Evolutionary conservation across 2,888 invertebrate species (phyloP).

Genomic region (Nowickia ferox): DNA sequence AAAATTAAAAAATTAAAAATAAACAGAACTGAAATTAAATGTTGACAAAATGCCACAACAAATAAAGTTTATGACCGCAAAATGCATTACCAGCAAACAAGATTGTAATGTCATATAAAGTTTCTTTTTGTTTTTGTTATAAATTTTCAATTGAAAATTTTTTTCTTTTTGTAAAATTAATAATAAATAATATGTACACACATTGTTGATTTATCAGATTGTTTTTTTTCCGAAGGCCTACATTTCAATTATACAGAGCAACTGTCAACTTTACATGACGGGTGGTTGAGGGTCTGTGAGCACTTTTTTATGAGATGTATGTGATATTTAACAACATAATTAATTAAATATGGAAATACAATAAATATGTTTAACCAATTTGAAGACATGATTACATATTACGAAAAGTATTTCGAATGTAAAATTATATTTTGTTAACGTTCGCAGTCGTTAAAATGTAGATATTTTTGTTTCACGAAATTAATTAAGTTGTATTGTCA

Average conservation of each 20-base stretch:
- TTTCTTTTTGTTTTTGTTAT: slow-evolving; percentile 26
- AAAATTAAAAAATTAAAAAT: slow-evolving; percentile 16
- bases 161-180: neutral
- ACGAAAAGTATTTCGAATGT: neutral
- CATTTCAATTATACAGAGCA: slow-evolving; percentile 40
- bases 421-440: neutral
- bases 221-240: slow-evolving; percentile 36
- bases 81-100: slow-evolving; percentile 66
- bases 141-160: slow-evolving; percentile 25
- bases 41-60: slow-evolving; percentile 72
- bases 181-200: slow-evolving; percentile 10
- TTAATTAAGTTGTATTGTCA: slow-evolving; percentile 52
- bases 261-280: slow-evolving; percentile 48
- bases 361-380: slow-evolving; percentile 22
- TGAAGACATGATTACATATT: slow-evolving; percentile 27
- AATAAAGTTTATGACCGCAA: slow-evolving; percentile 73
- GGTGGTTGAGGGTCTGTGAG: slow-evolving; percentile 43
- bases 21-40: slow-evolving; percentile 62
- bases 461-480: slow-evolving; percentile 7
- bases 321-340: slow-evolving; percentile 49
- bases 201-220: slow-evolving; percentile 41
- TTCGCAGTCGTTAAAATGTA: slow-evolving; percentile 25
- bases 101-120: slow-evolving; percentile 62
- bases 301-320: slow-evolving; percentile 1
- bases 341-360: slow-evolving; percentile 37